Evolutionary conservation across 2,797 vertebrate species (phyloP).

Genomic region (Petrocephalus schoutedeni): DNA sequence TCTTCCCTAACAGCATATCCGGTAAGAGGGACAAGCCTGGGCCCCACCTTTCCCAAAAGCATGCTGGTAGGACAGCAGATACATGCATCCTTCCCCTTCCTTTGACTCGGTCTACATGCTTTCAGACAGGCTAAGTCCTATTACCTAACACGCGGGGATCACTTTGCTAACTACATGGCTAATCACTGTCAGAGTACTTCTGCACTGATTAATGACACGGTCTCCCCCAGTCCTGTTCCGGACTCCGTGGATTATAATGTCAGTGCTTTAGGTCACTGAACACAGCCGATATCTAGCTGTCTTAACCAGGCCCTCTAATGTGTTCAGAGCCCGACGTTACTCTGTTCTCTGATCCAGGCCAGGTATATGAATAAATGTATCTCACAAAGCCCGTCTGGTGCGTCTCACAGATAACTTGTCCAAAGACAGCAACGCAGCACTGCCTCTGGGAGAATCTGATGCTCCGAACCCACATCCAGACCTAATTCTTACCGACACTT

Average conservation of each 20-base stretch:
- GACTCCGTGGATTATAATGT: not conserved
- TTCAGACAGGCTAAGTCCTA: not conserved
- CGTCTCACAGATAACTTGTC: not conserved
- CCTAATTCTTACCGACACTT: not conserved
- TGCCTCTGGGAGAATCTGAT: not conserved
- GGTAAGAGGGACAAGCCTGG: not conserved
- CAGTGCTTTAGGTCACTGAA: not conserved
- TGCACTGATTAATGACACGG: not conserved
- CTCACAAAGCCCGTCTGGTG: not conserved
- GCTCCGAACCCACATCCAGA: not conserved
- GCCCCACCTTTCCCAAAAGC: not conserved
- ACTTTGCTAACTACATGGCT: not conserved
- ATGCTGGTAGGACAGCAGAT: not conserved
- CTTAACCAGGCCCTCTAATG: not conserved
- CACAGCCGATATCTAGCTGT: not conserved
- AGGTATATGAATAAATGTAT: not conserved
- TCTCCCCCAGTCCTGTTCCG: not conserved
- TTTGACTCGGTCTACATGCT: not conserved
- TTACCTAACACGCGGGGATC: not conserved
- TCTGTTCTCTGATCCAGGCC: not conserved
- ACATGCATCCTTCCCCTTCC: not conserved
- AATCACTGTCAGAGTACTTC: not conserved
- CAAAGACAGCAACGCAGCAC: no score
- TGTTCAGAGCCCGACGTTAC: not conserved
- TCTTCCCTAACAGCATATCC: not conserved